Evolutionary conservation across 2,797 vertebrate genomes (phyloP).

Genomic region (Lutjanus argentimaculatus): DNA sequence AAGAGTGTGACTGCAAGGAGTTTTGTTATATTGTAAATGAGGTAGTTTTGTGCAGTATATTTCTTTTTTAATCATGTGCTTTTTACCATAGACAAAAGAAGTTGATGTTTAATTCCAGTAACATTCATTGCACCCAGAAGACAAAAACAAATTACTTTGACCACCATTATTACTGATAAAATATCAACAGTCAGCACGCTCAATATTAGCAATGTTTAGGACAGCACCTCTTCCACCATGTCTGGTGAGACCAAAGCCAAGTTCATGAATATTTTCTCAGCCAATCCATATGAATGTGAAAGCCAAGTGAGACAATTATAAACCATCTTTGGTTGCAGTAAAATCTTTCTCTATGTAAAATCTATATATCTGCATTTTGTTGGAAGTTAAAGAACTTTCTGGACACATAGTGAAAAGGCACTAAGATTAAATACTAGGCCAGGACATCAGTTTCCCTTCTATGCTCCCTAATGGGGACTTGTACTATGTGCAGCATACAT

Average conservation of each 20-base stretch:
- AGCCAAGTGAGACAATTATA: conserved; percentile 16
- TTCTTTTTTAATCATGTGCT: conserved; percentile 23
- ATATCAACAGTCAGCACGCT: conserved; percentile 54
- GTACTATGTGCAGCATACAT: conserved; percentile 10
- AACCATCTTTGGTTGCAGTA: conserved; percentile 7
- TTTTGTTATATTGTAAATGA: conserved; percentile 57
- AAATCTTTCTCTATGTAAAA: conserved; percentile 18
- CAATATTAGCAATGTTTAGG: conserved; percentile 47
- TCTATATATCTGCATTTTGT: neutral
- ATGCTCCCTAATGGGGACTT: conserved; percentile 8
- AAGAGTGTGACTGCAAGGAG: conserved; percentile 34
- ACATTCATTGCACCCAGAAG: conserved; percentile 11
- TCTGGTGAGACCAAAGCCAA: conserved; percentile 38
- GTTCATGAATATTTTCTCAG: conserved; percentile 55
- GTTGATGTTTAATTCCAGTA: conserved; percentile 38
- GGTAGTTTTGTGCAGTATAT: conserved; percentile 30
- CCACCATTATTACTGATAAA: conserved; percentile 35
- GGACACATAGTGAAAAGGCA: neutral
- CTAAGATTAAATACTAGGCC: conserved; percentile 16
- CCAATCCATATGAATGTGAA: conserved; percentile 54
- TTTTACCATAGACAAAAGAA: conserved; percentile 23
- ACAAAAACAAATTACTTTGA: conserved; percentile 18
- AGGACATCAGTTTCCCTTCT: neutral
- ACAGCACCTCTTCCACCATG: conserved; percentile 17
- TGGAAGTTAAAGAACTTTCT: neutral